A percentile compares a stretch with the other conserved stretches of the same genome.
These are phyloP conservation scores for Bombus vancouverensis DNA, from an alignment of 1,140 invertebrate genomes.

Conservation along the genomic window DNA sequence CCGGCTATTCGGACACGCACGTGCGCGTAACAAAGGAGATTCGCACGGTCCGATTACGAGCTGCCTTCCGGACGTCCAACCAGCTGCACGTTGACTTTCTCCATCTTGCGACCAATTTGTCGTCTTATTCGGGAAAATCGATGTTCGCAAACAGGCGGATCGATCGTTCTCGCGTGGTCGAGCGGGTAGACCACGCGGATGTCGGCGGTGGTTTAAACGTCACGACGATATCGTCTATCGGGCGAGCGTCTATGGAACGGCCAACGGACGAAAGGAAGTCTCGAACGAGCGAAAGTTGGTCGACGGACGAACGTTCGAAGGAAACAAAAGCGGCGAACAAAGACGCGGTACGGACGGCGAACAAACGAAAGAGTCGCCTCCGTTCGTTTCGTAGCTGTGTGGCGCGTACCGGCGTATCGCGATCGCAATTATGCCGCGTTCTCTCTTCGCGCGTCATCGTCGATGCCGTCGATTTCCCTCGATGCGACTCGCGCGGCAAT, in stretches of 20 bases:
- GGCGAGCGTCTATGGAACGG: not conserved
- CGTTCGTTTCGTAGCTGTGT: conserved; percentile 40
- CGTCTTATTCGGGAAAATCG: too few species aligned
- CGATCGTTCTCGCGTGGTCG: too few species aligned
- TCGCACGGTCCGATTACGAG: conserved; percentile 43
- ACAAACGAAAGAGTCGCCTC: not conserved
- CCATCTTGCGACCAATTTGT: not conserved
- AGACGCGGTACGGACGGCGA: not conserved
- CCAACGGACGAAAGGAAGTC: not conserved
- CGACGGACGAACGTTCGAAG: conserved; percentile 3
- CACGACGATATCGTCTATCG: conserved; percentile 19
- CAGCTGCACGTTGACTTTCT: not conserved
- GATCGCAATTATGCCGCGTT: conserved; percentile 58
- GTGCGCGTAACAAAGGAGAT: conserved; percentile 56
- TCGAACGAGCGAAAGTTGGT: conserved; percentile 43
- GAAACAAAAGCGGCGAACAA: conserved; percentile 27
- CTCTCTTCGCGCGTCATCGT: conserved; percentile 19
- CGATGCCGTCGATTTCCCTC: conserved; percentile 54
- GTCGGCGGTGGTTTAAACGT: too few species aligned
- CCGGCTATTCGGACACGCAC: not conserved
- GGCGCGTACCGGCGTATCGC: conserved; percentile 52
- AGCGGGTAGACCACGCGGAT: too few species aligned
- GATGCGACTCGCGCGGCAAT: conserved; percentile 45
- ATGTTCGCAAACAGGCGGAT: fast-evolving
- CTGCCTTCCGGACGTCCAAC: conserved; percentile 1